Evolutionary conservation across 2,113 vertebrate genomes (phyloP), one percentile per base, ranked within the genome.

Genomic region (Micromys minutus): DNA sequence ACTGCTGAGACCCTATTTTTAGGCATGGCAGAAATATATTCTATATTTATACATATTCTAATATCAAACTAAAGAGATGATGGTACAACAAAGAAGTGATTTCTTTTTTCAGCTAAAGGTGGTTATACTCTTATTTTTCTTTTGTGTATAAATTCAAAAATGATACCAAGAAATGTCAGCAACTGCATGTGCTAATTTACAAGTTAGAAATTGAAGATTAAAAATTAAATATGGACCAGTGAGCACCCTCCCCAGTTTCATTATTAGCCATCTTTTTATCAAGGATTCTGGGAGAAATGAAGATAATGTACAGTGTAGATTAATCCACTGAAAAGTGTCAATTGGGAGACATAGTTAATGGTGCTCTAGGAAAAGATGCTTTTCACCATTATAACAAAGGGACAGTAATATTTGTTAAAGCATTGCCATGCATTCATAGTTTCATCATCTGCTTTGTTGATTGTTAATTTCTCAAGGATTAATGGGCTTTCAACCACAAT

Each of bases 371-470:
- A 75, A 94, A 94, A 95, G 77, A 92, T 47, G 93, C 90, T 90
- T 97, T 97, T 93, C 74, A 72, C 63, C 93, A 92, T 87, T 52
- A 94, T 94, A 89, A 93, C 0, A 8, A 95, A 24, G 24, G 94
- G 65, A 42, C 79, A 24, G 0, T 96, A 67, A 67, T 96, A 96
- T 72, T 94, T 95, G 85, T 79, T 80, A 95, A 95, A 96, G 59
- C 0, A 59, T 47, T 72, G 9, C 0, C 63, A 52, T 26, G 92
- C 65, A 95, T 96, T 93, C 97, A 93, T 88, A 89, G 83, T 95
- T 93, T 97, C 95, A 69, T 97, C 96, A 95, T 89, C 77, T 95
- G 61, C 77, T 93, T 97, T 95, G 76, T 61, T 89, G 96, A 94
- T 96, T 95, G 61, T 63, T 96, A 93, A 59, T 90, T 83, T 63